Evolutionary conservation across 2,797 vertebrate species (phyloP), one percentile per base, ranked within the genome.

Genomic region (Lagocephalus sceleratus): DNA sequence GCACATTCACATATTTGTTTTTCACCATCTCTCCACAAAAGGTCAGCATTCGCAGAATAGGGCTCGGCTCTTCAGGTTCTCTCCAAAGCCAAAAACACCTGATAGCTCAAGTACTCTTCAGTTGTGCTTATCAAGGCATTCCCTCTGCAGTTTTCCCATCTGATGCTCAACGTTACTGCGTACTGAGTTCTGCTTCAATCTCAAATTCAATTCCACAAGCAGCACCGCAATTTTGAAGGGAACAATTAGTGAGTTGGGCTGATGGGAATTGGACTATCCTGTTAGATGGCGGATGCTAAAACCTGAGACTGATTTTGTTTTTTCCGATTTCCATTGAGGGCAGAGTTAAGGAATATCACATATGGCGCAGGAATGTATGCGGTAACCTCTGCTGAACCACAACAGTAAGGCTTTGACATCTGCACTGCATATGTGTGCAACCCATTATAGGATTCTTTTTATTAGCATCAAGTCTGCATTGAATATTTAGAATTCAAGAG

Each of bases 321-420:
- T 57, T 51, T 52, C 42, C 16, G 23, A 58, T 66, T 51, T n/a
- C n/a, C n/a, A n/a, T n/a, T 4, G 21, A 26, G 54, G 57, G 43
- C 53, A 45, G 53, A 57, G 51, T 54, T 44, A 29, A 60, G 40
- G 50, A 57, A 67, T 75, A 73, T 51, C 29, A 60, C 71, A 77
- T 54, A 59, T 74, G 73, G 74, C 63, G 54, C 49, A 75, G 81
- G 84, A 82, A 86, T 84, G 75, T 45, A 64, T 7, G 23, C 20
- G 47, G 12, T 48, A 49, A 46, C 51, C 54, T 68, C 56, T 60
- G 51, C 40, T 58, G 51, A 60, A 35, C 52, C 41, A 53, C 69
- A 75, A 70, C 51, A 69, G 63, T 64, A 64, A 53, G 7, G n/a
- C 41, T 62, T 57, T 59, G 57, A 84, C 88, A 89, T 90, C 83